Evolutionary conservation across 1,140 invertebrate genomes (phyloP).

Genomic region (Geopemphigus sp.): DNA sequence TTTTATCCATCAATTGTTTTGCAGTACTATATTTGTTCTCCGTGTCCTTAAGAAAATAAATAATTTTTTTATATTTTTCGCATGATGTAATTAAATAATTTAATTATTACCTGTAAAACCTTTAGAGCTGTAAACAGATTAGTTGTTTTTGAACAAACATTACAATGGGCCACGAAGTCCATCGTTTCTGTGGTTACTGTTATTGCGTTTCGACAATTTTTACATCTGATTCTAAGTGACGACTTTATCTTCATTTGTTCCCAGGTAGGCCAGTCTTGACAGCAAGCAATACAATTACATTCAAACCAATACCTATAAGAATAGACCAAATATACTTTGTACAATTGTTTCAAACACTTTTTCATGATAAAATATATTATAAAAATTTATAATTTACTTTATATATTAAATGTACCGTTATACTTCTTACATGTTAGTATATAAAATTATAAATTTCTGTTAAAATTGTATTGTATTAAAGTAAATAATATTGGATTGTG

Average conservation of each 20-base stretch:
- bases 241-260: constrained; percentile 64
- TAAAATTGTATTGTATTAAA: too few species aligned
- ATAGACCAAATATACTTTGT: too few species aligned
- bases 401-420: too few species aligned
- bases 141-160: constrained; percentile 67
- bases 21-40: constrained; percentile 69
- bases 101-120: constrained; percentile 59
- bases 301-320: constrained; percentile 84
- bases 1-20: constrained; percentile 64
- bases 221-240: constrained; percentile 60
- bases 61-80: constrained; percentile 4
- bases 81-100: not conserved
- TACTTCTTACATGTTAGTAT: too few species aligned
- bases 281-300: constrained; percentile 78
- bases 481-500: too few species aligned
- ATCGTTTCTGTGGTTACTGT: constrained; percentile 64
- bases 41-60: constrained; percentile 64
- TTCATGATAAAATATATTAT: not conserved
- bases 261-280: constrained; percentile 78
- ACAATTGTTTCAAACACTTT: too few species aligned
- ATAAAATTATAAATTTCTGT: too few species aligned
- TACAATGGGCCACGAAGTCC: constrained; percentile 70
- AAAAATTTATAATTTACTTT: not conserved
- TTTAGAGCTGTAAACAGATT: constrained; percentile 77
- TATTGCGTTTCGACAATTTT: constrained; percentile 63